Evolutionary conservation across 2,797 vertebrate genomes (phyloP), one percentile per base, ranked within the genome.

Genomic region (Benthosema pterotum): DNA sequence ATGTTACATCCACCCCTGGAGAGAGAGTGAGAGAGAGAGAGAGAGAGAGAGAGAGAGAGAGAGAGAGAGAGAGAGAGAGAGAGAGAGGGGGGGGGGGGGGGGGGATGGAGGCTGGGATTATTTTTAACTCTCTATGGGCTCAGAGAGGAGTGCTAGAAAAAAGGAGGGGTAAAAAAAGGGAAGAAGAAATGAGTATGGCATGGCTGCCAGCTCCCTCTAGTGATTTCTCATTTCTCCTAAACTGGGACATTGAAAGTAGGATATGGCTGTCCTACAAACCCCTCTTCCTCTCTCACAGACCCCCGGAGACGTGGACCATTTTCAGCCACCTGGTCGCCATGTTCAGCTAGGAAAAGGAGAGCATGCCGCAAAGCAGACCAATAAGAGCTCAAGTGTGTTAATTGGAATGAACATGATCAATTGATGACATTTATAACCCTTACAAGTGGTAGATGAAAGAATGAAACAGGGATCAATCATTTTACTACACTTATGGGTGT

Each of bases 181-280:
- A 38, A 58, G 63, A 58, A 72, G 71, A 77, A 70, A 74, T 57
- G 49, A 57, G 25, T 57, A 72, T 71, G 54, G 68, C 57, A 72
- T 71, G 54, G 68, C 81, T 86, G 89, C 79, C 88, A 83, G 80
- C 66, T 93, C 88, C 90, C 92, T 87, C 76, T 83, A 82, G 90
- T 91, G 85, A 92, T 91, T 91, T 92, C 88, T 92, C 89, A 90
- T 89, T 88, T 87, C 82, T 81, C 75, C 81, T 89, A 94, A 94
- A 93, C 77, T 93, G 86, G 93, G 93, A 70, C 92, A 92, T 65
- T 79, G 89, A 92, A 93, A 93, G 89, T 93, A 93, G 92, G 90
- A 93, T 93, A 91, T 83, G 68, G 89, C 89, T 92, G 93, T 90
- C 92, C 92, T 93, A 93, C 83, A 93, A 93, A 93, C 83, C 83